These are phyloP conservation scores for Caenorhabditis elegans DNA, from an alignment of 1,140 invertebrate species.

Conservation along the genomic window DNA sequence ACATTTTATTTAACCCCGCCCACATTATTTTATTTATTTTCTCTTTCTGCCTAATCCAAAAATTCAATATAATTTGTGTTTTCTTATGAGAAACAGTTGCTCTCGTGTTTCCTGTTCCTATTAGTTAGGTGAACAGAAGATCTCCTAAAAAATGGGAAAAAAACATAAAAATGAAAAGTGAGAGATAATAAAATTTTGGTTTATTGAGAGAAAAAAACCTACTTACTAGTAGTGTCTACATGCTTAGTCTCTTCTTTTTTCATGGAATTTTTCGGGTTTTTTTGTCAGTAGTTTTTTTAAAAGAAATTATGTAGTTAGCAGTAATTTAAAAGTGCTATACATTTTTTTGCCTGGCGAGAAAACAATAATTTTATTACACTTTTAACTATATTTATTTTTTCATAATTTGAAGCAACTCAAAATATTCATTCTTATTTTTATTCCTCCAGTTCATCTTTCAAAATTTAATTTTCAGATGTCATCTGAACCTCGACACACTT, in stretches of 20 bases:
- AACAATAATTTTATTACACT: too few species aligned
- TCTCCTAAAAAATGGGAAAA: too few species aligned
- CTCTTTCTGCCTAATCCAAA: neutral
- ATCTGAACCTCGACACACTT: neutral
- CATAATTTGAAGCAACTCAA: too few species aligned
- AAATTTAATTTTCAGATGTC: neutral
- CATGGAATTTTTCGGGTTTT: neutral
- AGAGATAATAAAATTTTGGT: slow-evolving; percentile 27
- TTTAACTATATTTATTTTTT: too few species aligned
- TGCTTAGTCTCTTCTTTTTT: neutral
- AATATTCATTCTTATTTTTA: neutral
- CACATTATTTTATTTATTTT: neutral
- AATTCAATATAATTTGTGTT: neutral
- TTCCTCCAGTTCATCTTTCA: neutral
- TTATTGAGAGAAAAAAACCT: neutral
- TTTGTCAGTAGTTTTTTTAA: too few species aligned
- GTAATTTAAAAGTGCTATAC: too few species aligned
- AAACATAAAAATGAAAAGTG: slow-evolving; percentile 20
- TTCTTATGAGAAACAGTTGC: neutral
- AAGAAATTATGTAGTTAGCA: too few species aligned
- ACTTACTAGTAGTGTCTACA: neutral
- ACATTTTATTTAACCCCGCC: neutral
- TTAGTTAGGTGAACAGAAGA: neutral
- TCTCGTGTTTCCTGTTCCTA: slow-evolving; percentile 8
- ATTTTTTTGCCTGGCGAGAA: too few species aligned